Conservation (phyloP, 92 coral and sea anemone genomes). For the Paramuricea clavata region DNA sequence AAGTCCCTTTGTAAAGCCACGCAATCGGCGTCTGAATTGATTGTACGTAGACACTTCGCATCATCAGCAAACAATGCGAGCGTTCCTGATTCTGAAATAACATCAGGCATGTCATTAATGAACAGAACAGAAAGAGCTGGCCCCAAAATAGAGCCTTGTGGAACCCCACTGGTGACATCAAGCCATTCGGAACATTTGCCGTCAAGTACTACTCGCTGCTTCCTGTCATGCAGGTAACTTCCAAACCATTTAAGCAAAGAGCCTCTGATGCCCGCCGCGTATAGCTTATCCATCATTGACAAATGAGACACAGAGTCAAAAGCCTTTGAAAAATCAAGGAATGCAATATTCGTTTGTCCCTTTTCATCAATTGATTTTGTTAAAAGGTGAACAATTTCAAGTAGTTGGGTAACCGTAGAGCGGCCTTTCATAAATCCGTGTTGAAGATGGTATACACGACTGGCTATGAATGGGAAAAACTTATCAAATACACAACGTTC, state of each 20-base stretch:
- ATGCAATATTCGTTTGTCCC: neutral
- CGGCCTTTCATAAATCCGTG: conserved; percentile 66
- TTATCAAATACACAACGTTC: conserved; percentile 55
- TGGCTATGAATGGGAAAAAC: conserved; percentile 18
- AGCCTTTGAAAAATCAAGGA: conserved; percentile 15
- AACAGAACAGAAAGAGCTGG: conserved; percentile 68
- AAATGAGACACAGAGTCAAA: conserved; percentile 15
- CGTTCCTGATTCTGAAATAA: conserved; percentile 51
- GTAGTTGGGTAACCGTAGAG: conserved; percentile 62
- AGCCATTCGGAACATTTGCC: conserved; percentile 66
- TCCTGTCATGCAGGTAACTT: neutral
- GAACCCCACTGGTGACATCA: conserved; percentile 67
- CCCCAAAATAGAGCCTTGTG: conserved; percentile 65
- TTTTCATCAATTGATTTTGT: neutral
- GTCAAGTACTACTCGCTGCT: conserved; percentile 47
- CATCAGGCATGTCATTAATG: conserved; percentile 59
- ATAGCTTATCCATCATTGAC: neutral
- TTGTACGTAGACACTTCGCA: conserved; percentile 43
- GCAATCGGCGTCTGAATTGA: conserved; percentile 43
- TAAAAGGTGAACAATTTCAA: conserved; percentile 36
- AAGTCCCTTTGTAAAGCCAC: conserved; percentile 38
- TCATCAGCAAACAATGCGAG: conserved; percentile 59
- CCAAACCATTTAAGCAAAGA: neutral
- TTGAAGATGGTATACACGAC: conserved; percentile 27
- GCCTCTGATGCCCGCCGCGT: neutral